A percentile compares a stretch with the other conserved stretches of the same genome.
phyloP scores from a whole-genome alignment of 2,113 vertebrate species.

The Tragelaphus imberbis region DNA sequence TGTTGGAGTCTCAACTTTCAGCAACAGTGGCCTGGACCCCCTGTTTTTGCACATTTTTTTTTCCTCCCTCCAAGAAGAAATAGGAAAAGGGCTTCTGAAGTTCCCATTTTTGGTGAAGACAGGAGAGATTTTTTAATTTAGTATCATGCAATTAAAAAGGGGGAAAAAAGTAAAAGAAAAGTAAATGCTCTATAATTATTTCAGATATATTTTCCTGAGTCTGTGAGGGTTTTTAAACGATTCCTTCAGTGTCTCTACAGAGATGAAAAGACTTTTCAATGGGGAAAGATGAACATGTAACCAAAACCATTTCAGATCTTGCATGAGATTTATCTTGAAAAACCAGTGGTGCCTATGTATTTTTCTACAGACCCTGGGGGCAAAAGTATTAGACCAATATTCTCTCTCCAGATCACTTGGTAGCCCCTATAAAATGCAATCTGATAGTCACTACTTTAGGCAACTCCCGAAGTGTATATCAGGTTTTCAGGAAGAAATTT shows the following conservation, averaged over 20 bases:
- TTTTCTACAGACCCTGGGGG: not conserved
- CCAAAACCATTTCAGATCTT: not conserved
- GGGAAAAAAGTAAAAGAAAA: not conserved
- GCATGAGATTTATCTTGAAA: not conserved
- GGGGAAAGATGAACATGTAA: not conserved
- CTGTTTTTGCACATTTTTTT: not conserved
- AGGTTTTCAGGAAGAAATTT: not conserved
- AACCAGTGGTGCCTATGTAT: not conserved
- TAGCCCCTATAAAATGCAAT: not conserved
- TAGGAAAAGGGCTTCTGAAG: not conserved
- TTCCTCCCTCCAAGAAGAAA: not conserved
- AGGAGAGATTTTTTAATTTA: not conserved
- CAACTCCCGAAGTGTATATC: not conserved
- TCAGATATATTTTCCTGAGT: not conserved
- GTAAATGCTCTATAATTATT: slow-evolving; percentile 20
- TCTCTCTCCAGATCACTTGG: not conserved
- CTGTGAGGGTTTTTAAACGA: not conserved
- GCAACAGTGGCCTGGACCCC: not conserved
- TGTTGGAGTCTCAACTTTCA: not conserved
- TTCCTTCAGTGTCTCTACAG: not conserved
- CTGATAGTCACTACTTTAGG: not conserved
- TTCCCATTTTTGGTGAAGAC: not conserved
- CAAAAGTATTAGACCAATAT: not conserved
- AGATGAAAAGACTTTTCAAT: not conserved
- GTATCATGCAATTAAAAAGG: not conserved